These are phyloP conservation scores for Disparrhopalites patrizii DNA, from an alignment of 2,888 invertebrate genomes.

Conservation along the genomic window DNA sequence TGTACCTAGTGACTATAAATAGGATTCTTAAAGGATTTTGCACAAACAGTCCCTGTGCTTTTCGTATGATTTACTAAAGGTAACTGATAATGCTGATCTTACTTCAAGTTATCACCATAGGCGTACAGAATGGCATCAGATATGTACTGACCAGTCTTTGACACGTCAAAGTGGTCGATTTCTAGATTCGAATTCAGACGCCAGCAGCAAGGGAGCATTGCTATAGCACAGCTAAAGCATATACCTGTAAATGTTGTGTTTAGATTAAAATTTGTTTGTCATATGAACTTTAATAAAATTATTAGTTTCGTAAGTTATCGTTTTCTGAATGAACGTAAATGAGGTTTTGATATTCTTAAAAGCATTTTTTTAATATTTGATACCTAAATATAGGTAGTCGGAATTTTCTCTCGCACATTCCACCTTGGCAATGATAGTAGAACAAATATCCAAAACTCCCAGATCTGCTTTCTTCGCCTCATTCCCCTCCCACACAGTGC, in stretches of 20 bases:
- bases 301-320: neutral
- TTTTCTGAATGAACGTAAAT: neutral
- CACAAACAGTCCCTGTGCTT: too few relatives aligned
- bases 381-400: constrained; percentile 71
- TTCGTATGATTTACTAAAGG: too few relatives aligned
- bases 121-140: constrained; percentile 34
- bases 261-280: too few relatives aligned
- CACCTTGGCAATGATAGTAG: constrained; percentile 86
- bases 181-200: constrained; percentile 49
- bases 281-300: neutral
- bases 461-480: constrained; percentile 89
- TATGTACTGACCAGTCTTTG: constrained; percentile 36
- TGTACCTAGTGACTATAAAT: too few relatives aligned
- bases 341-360: neutral
- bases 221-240: constrained; percentile 59
- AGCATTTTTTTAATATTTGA: neutral
- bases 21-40: too few relatives aligned
- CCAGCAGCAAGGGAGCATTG: constrained; percentile 62
- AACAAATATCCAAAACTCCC: constrained; percentile 90
- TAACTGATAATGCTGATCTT: too few relatives aligned
- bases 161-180: constrained; percentile 42
- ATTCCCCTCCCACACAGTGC: constrained; percentile 88
- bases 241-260: constrained; percentile 51
- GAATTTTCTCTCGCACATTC: constrained; percentile 74
- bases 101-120: constrained; percentile 42